phyloP scores from a whole-genome alignment of 35 echinoderm and acorn worm species.

The Apostichopus japonicus region DNA sequence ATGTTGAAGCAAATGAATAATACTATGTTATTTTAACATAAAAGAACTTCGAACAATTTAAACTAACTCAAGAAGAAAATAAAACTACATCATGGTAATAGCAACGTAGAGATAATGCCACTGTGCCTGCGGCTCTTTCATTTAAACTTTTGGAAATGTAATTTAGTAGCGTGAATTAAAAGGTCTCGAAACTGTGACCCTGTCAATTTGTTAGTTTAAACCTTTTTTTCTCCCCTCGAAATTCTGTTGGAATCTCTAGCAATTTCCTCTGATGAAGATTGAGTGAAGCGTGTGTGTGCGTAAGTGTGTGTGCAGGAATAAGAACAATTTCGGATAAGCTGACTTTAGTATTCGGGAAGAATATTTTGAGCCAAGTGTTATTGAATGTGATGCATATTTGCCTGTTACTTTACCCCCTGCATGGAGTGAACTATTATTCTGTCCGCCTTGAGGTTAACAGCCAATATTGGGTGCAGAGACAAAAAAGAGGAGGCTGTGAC shows the following conservation, averaged over 20 bases:
- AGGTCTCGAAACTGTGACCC: not conserved
- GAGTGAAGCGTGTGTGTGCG: not conserved
- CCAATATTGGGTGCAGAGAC: not conserved
- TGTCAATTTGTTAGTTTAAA: conserved; percentile 48
- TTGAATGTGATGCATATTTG: conserved; percentile 1
- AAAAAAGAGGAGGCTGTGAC: not conserved
- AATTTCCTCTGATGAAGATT: conserved; percentile 28
- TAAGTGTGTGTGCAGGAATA: not conserved
- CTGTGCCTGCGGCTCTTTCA: conserved; percentile 9
- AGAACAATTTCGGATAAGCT: not conserved
- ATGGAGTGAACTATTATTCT: not conserved
- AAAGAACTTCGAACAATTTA: not conserved
- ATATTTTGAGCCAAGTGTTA: conserved; percentile 1
- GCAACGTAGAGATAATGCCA: no score
- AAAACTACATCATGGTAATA: not conserved
- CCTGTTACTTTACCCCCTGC: conserved; percentile 2
- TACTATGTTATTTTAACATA: no score
- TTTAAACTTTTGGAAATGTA: conserved; percentile 32
- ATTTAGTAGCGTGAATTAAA: conserved; percentile 11
- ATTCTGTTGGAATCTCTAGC: conserved; percentile 1
- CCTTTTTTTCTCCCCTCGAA: not conserved
- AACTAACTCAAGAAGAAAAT: not conserved
- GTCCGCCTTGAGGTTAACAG: not conserved
- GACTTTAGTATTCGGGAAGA: not conserved
- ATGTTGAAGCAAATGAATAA: no score